Evolutionary conservation across 1,140 invertebrate species (phyloP), one percentile per base, ranked within the genome.

Genomic region (Magallana gigas): DNA sequence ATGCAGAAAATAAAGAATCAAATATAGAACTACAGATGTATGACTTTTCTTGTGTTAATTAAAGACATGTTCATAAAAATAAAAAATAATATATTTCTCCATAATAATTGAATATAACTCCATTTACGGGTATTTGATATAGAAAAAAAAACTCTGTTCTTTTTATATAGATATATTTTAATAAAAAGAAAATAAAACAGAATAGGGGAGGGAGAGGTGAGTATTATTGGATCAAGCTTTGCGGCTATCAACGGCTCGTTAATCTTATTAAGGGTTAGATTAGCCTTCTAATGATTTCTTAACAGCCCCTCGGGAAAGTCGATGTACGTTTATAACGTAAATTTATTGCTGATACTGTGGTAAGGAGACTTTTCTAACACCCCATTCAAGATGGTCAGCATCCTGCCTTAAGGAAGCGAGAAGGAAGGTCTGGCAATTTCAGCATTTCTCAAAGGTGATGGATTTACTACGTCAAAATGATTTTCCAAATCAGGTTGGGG

Each of bases 201-300:
- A 23, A 23, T 23, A 23, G 23, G 23, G 23, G 23, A 23, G 23
- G 23, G 23, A 23, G 23, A 23, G 23, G 23, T 23, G 23, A 23
- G 36, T 48, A 48, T 48, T 48, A 48, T 29, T 36, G 68, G 14
- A 76, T 76, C 23, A 76, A 36, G 68, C 12, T 76, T 29, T 29
- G 68, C 1, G 36, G 36, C 36, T 23, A 76, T 29, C 18, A 36
- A 76, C 68, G 23, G 23, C 18, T 76, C 68, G 68, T 76, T 76
- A 76, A 76, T 76, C 68, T 76, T 29, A 36, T 76, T 29, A 29
- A 29, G 23, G 68, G 36, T 76, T 76, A 76, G 68, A 76, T 76
- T 76, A 76, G 9, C 68, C 29, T 76, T n/a, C 68, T 76, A 76
- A 76, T 76, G 23, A 76, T 76, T 76, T 76, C 68, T 76, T 76